Evolutionary conservation across 1,140 invertebrate genomes (phyloP).

Genomic region (Limonius californicus): DNA sequence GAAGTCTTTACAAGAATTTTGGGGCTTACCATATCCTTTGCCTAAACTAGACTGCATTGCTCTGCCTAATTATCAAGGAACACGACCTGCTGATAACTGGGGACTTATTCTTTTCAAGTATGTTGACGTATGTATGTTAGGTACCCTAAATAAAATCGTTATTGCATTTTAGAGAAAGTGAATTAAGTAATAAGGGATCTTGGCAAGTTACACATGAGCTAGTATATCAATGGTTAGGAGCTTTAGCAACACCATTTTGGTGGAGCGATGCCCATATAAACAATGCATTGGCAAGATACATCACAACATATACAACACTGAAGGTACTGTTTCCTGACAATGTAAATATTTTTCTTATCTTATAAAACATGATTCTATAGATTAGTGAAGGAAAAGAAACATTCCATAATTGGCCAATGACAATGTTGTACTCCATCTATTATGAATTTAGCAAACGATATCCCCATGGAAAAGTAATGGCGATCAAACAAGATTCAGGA

Average conservation of each 20-base stretch:
- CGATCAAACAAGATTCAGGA: slow-evolving; percentile 67
- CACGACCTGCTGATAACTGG: slow-evolving; percentile 69
- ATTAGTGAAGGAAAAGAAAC: slow-evolving; percentile 62
- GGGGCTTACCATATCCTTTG: slow-evolving; percentile 66
- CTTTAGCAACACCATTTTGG: slow-evolving; percentile 64
- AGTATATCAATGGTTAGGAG: slow-evolving; percentile 72
- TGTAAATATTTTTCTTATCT: background rate
- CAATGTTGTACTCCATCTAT: slow-evolving; percentile 67
- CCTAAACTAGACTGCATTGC: slow-evolving; percentile 77
- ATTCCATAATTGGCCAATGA: slow-evolving; percentile 73
- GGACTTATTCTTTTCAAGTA: slow-evolving; percentile 75
- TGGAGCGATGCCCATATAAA: slow-evolving; percentile 68
- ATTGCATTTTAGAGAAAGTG: slow-evolving; percentile 59
- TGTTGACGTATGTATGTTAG: slow-evolving; percentile 25
- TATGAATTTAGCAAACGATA: slow-evolving; percentile 71
- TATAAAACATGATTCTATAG: slow-evolving; percentile 43
- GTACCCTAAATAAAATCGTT: background rate
- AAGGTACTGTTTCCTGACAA: background rate
- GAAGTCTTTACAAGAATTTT: slow-evolving; percentile 65
- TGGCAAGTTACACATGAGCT: slow-evolving; percentile 63
- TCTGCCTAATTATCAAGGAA: slow-evolving; percentile 72
- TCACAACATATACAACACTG: slow-evolving; percentile 62
- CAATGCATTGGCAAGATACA: slow-evolving; percentile 66
- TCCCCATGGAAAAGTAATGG: slow-evolving; percentile 66
- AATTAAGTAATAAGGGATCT: slow-evolving; percentile 56